Evolutionary conservation across 2,888 invertebrate species (phyloP).

Genomic region (Thysanoteuthis rhombus): DNA sequence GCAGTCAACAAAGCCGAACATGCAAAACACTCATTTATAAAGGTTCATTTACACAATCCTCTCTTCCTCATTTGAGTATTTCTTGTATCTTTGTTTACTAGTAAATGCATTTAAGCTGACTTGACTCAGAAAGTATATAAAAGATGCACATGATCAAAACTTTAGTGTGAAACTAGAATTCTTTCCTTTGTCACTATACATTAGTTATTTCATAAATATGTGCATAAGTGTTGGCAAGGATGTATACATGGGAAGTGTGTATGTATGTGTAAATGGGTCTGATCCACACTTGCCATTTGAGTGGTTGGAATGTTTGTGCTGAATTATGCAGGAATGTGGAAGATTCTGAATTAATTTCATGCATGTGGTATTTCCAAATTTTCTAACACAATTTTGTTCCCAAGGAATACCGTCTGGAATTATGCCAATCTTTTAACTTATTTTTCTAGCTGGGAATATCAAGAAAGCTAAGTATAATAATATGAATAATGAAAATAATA

Average conservation of each 20-base stretch:
- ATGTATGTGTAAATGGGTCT: neutral
- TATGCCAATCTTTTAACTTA: slow-evolving; percentile 12
- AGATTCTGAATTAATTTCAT: slow-evolving; percentile 12
- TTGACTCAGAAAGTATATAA: too few species aligned
- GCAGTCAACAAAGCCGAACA: too few species aligned
- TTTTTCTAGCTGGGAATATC: slow-evolving; percentile 1
- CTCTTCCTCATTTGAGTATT: too few species aligned
- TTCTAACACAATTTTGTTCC: slow-evolving; percentile 12
- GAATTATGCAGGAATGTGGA: neutral
- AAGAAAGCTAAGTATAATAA: neutral
- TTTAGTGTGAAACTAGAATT: too few species aligned
- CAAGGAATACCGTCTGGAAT: neutral
- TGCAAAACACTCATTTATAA: too few species aligned
- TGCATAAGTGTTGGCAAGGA: too few species aligned
- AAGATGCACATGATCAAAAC: too few species aligned
- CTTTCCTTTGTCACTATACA: too few species aligned
- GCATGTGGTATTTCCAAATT: neutral
- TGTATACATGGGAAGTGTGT: neutral
- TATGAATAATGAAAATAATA: neutral
- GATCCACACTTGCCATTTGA: neutral
- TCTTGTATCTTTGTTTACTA: too few species aligned
- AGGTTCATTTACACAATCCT: too few species aligned
- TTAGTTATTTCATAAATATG: too few species aligned
- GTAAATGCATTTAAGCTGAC: too few species aligned
- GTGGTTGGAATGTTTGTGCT: neutral